Evolutionary conservation across 1,140 invertebrate species (phyloP).

Genomic region (Watersipora subatra): DNA sequence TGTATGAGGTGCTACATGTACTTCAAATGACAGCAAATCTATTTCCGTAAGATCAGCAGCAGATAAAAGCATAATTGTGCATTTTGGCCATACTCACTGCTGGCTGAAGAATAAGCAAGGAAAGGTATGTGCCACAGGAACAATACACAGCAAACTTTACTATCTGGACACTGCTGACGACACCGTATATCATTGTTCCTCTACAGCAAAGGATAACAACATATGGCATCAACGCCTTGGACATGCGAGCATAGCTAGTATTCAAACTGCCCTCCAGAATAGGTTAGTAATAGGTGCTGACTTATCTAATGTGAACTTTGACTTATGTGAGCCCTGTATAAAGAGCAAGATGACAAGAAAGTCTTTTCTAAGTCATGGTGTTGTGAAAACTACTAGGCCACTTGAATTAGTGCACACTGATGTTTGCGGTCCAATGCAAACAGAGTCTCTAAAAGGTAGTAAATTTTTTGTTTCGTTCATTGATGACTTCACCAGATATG

Average conservation of each 20-base stretch:
- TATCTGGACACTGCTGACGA: too few species aligned
- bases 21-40: background rate
- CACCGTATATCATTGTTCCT: too few species aligned
- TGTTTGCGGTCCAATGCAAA: constrained; percentile 38
- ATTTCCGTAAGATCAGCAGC: too few species aligned
- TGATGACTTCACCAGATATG: constrained; percentile 37
- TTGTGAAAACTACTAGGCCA: constrained; percentile 15
- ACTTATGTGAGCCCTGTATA: constrained; percentile 10
- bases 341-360: constrained; percentile 10
- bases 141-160: too few species aligned
- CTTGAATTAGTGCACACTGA: constrained; percentile 35
- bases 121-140: too few species aligned
- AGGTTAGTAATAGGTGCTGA: background rate
- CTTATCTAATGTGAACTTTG: background rate
- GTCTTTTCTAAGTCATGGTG: constrained; percentile 11
- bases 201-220: background rate
- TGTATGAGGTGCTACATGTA: too few species aligned
- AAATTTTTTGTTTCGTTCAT: constrained; percentile 41
- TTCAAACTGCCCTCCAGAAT: constrained; percentile 5
- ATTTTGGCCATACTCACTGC: too few species aligned
- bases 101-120: too few species aligned
- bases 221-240: constrained; percentile 11
- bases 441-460: too few species aligned
- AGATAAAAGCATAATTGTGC: too few species aligned
- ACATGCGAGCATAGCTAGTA: constrained; percentile 3